phyloP scores from a whole-genome alignment of 1,140 invertebrate species.

The Listronotus oregonensis region DNA sequence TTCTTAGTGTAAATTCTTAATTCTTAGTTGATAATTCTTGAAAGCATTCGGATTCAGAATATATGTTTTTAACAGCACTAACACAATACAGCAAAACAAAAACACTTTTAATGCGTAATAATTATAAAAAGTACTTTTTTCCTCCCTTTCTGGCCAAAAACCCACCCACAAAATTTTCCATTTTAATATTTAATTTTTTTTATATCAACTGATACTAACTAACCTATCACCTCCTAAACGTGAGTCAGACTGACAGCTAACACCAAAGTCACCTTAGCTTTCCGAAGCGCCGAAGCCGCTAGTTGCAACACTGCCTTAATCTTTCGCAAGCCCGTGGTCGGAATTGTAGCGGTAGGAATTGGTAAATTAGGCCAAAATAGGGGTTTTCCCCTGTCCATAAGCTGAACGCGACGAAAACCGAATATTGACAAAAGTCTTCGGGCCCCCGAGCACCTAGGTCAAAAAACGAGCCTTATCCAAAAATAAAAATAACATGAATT shows the following conservation, averaged over 20 bases:
- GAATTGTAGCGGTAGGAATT: constrained; percentile 1
- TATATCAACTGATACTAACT: constrained; percentile 1
- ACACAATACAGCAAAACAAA: too few species aligned
- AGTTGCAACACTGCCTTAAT: constrained; percentile 1
- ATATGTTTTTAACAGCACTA: too few species aligned
- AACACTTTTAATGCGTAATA: too few species aligned
- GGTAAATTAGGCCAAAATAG: background rate
- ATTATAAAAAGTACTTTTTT: too few species aligned
- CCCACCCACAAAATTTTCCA: constrained; percentile 4
- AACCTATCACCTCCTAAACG: background rate
- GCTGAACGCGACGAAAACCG: too few species aligned
- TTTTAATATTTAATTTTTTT: background rate
- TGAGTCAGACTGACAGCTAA: constrained; percentile 2
- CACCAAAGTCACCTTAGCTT: background rate
- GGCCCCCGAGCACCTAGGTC: too few species aligned
- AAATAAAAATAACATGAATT: too few species aligned
- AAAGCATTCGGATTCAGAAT: too few species aligned
- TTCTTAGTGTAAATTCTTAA: too few species aligned
- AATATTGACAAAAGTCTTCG: too few species aligned
- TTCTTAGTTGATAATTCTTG: too few species aligned
- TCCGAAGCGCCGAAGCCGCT: background rate
- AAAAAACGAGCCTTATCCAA: too few species aligned
- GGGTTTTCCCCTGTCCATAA: background rate
- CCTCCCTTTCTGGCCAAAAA: background rate
- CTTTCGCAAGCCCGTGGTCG: constrained; percentile 1